Evolutionary conservation across 2,888 invertebrate species (phyloP).

Genomic region (Amiota mariae): DNA sequence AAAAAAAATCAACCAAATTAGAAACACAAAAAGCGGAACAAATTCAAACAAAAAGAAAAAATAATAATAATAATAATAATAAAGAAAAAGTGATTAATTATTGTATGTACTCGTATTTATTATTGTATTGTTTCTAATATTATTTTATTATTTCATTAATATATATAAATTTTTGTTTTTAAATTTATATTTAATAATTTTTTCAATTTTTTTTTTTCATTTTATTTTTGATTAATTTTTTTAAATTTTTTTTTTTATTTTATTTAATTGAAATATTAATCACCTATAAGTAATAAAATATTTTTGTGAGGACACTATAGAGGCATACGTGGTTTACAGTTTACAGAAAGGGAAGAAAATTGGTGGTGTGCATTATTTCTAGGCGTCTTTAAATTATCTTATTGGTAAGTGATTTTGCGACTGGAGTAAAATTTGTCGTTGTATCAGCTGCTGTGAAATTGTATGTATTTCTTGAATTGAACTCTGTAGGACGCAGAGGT

Average conservation of each 20-base stretch:
- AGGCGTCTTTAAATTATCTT: too few species aligned
- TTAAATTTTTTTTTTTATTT: background rate
- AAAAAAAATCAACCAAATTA: background rate
- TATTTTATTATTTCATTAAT: background rate
- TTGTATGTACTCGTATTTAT: background rate
- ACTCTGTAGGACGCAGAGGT: too few species aligned
- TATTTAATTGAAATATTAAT: background rate
- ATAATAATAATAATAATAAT: too few species aligned
- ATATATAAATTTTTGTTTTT: background rate
- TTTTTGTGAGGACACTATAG: too few species aligned
- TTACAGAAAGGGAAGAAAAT: too few species aligned
- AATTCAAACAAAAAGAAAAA: background rate
- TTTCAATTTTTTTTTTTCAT: background rate
- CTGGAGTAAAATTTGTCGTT: too few species aligned
- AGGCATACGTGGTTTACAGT: too few species aligned
- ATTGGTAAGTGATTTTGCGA: too few species aligned
- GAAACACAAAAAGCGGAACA: constrained; percentile 1
- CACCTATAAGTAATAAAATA: too few species aligned
- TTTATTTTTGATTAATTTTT: background rate
- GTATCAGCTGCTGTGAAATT: too few species aligned
- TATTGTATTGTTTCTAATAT: background rate
- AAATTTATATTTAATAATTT: background rate
- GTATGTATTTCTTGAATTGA: too few species aligned
- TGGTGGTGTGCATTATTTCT: too few species aligned
- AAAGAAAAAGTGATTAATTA: constrained; percentile 16